These are phyloP conservation scores for Monomorium pharaonis DNA, from an alignment of 1,140 invertebrate species.

Conservation along the genomic window DNA sequence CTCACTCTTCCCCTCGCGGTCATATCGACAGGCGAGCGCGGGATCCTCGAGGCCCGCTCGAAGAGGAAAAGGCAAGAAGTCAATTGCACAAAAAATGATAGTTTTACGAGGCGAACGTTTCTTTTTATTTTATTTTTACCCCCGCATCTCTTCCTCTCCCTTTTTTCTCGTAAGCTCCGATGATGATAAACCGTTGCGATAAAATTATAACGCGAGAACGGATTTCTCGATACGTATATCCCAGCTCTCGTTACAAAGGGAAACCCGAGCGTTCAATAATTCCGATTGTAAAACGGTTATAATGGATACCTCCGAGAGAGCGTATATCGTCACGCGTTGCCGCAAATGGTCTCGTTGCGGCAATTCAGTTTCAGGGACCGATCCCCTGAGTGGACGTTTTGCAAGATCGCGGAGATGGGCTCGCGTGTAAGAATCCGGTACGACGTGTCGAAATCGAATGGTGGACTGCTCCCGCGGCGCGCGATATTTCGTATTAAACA, in stretches of 20 bases:
- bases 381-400: slow-evolving; percentile 13
- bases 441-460: slow-evolving; percentile 13
- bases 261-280: not conserved
- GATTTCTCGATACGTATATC: not conserved
- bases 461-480: not conserved
- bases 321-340: not conserved
- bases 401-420: slow-evolving; percentile 8
- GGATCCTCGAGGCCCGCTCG: not conserved
- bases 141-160: no score
- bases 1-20: not conserved
- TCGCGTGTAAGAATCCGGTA: slow-evolving; percentile 12
- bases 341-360: slow-evolving; percentile 17
- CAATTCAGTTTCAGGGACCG: slow-evolving; percentile 16
- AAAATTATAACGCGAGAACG: not conserved
- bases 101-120: not conserved
- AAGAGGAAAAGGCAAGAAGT: not conserved
- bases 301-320: not conserved
- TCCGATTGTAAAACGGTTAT: slow-evolving; percentile 8
- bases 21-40: not conserved
- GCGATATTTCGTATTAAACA: slow-evolving; percentile 25
- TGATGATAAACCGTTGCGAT: slow-evolving; percentile 9
- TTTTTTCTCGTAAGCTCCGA: slow-evolving; percentile 19
- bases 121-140: not conserved
- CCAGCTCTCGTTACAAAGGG: not conserved
- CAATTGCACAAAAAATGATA: not conserved